Percentiles rank a stretch among this genome's conserved stretches.
phyloP scores from a whole-genome alignment of 1,140 invertebrate species.

The Zaprionus inermis region DNA sequence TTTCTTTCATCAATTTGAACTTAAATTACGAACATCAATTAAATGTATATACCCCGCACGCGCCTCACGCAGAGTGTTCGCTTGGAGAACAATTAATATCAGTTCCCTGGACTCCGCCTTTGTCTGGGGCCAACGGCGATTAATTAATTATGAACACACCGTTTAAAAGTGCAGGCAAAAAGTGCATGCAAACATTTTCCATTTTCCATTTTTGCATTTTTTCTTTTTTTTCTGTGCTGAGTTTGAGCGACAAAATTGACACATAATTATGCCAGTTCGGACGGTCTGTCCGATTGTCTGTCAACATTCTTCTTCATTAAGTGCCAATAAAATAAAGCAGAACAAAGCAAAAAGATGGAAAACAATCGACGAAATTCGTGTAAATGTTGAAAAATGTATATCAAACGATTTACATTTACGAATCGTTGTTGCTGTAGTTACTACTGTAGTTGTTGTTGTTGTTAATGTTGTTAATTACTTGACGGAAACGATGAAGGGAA shows the following conservation, averaged over 20 bases:
- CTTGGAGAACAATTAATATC: slow-evolving; percentile 31
- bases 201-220: neutral
- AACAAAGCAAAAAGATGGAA: neutral
- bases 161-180: slow-evolving; percentile 20
- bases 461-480: slow-evolving; percentile 46
- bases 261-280: slow-evolving; percentile 31
- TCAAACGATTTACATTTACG: slow-evolving; percentile 36
- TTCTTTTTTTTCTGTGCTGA: neutral
- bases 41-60: neutral
- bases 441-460: neutral
- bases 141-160: slow-evolving; percentile 40
- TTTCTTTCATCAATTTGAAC: neutral
- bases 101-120: slow-evolving; percentile 18
- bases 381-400: slow-evolving; percentile 20
- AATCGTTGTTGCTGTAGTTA: no score
- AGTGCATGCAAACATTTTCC: neutral
- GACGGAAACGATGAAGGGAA: slow-evolving; percentile 23
- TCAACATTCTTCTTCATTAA: slow-evolving; percentile 36
- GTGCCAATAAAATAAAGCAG: slow-evolving; percentile 31
- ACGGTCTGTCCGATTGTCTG: slow-evolving; percentile 5
- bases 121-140: slow-evolving; percentile 25
- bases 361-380: slow-evolving; percentile 30
- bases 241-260: slow-evolving; percentile 17
- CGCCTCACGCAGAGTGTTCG: slow-evolving; percentile 18
- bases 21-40: slow-evolving; percentile 29